These are phyloP conservation scores for Pseudopipra pipra DNA, from an alignment of 2,113 vertebrate genomes.

Conservation along the genomic window DNA sequence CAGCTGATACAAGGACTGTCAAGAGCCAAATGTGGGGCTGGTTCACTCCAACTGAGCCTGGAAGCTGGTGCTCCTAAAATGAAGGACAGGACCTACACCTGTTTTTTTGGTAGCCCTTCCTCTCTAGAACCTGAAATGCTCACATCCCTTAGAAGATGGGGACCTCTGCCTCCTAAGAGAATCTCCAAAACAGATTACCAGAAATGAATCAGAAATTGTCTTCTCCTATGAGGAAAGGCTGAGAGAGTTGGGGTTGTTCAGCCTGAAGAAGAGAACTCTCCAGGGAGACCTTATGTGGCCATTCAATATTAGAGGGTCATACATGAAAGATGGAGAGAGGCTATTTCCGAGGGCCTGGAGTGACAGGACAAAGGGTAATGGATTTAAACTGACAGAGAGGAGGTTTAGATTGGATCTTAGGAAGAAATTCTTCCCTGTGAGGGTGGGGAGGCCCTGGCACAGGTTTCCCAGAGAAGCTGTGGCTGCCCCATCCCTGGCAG, in stretches of 20 bases:
- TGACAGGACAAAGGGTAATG: neutral
- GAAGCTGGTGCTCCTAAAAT: neutral
- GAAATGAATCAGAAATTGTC: neutral
- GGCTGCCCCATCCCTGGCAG: neutral
- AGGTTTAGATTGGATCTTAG: neutral
- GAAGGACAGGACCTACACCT: neutral
- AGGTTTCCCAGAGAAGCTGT: neutral
- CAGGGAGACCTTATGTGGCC: accelerated
- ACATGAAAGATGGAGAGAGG: neutral
- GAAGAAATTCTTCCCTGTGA: neutral
- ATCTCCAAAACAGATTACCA: neutral
- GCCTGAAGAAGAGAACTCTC: neutral
- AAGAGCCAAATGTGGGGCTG: neutral
- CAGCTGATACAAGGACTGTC: neutral
- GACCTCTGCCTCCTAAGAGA: neutral
- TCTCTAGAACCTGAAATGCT: neutral
- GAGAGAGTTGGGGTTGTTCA: neutral
- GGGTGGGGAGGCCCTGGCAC: neutral
- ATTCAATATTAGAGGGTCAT: neutral
- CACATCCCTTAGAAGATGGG: accelerated
- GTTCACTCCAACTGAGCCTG: neutral
- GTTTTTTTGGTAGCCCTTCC: neutral
- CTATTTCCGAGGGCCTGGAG: neutral
- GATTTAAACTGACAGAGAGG: neutral
- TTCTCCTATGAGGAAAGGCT: neutral